Percentiles rank a stretch among this genome's conserved stretches.
Conservation (phyloP, 2,888 invertebrate species). For the Ectemnius cavifrons region DNA sequence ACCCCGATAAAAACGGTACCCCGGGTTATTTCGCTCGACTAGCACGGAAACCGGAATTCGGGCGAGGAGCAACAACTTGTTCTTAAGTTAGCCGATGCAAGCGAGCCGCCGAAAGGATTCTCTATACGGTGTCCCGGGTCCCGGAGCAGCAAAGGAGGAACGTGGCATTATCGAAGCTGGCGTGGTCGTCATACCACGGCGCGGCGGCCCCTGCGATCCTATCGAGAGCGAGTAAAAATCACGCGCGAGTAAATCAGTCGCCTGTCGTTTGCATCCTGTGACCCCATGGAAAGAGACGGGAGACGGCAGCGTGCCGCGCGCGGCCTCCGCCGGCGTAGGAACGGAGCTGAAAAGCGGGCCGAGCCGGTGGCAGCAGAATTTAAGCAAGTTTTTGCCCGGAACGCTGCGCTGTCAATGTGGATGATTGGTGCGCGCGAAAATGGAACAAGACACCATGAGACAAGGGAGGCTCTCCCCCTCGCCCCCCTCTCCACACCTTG, state of each 20-base stretch:
- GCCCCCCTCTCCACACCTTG: conserved; percentile 55
- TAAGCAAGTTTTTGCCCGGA: conserved; percentile 72
- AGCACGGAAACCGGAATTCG: conserved; percentile 8
- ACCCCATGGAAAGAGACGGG: conserved; percentile 42
- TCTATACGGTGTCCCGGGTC: conserved; percentile 40
- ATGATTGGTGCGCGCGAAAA: conserved; percentile 74
- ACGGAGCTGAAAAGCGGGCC: conserved; percentile 41
- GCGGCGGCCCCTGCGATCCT: conserved; percentile 28
- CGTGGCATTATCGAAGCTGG: conserved; percentile 40
- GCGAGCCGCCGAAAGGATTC: conserved; percentile 45
- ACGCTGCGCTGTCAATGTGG: conserved; percentile 69
- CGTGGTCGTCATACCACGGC: conserved; percentile 40
- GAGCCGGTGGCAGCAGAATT: conserved; percentile 67
- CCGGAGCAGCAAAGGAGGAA: conserved; percentile 6
- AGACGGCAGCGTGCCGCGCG: conserved; percentile 38
- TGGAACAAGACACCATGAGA: conserved; percentile 69
- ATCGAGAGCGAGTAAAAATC: conserved; percentile 65
- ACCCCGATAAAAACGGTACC: conserved; percentile 6
- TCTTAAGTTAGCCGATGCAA: conserved; percentile 9
- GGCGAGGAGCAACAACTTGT: conserved; percentile 10
- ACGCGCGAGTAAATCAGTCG: conserved; percentile 72
- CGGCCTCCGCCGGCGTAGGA: no score
- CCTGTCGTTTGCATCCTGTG: conserved; percentile 73
- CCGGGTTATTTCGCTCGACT: not conserved
- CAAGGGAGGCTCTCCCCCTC: conserved; percentile 56